A percentile compares a stretch with the other conserved stretches of the same genome.
Conservation (phyloP, 1,140 invertebrate species). For the Dendroctonus ponderosae region DNA sequence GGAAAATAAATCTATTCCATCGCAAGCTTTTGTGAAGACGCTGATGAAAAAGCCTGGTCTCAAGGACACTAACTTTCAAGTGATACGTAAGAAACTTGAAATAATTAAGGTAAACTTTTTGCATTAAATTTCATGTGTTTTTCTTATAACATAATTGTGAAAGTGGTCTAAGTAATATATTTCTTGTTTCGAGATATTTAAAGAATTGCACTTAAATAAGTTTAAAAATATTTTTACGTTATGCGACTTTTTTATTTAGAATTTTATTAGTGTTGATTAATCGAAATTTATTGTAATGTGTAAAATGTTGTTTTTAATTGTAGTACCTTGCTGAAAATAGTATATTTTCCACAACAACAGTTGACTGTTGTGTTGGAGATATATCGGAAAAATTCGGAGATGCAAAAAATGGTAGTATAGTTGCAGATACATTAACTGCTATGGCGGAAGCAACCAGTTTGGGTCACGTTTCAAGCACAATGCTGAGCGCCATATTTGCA, state of each 20-base stretch:
- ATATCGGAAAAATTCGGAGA: constrained; percentile 85
- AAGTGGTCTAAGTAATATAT: too few relatives aligned
- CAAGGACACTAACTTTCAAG: constrained; percentile 92
- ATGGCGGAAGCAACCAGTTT: constrained; percentile 77
- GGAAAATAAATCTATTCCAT: constrained; percentile 63
- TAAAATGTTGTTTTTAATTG: too few relatives aligned
- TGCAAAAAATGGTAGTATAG: constrained; percentile 70
- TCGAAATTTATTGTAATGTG: too few relatives aligned
- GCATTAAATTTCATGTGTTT: neutral
- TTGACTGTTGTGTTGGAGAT: constrained; percentile 74
- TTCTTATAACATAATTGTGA: neutral
- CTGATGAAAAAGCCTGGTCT: constrained; percentile 85
- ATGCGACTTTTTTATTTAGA: too few relatives aligned
- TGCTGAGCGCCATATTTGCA: constrained; percentile 72
- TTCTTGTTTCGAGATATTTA: too few relatives aligned
- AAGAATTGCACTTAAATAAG: too few relatives aligned
- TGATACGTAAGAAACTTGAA: constrained; percentile 81
- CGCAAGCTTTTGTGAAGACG: constrained; percentile 73
- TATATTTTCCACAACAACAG: constrained; percentile 67
- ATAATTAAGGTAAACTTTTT: constrained; percentile 59
- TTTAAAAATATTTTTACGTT: too few relatives aligned
- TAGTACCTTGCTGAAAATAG: constrained; percentile 71
- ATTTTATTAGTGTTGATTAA: too few relatives aligned
- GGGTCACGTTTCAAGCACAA: constrained; percentile 71
- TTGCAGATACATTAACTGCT: constrained; percentile 69